A percentile compares a stretch with the other conserved stretches of the same genome.
These are phyloP conservation scores for Phymatocera aterrima DNA, from an alignment of 2,888 invertebrate genomes.

Conservation along the genomic window DNA sequence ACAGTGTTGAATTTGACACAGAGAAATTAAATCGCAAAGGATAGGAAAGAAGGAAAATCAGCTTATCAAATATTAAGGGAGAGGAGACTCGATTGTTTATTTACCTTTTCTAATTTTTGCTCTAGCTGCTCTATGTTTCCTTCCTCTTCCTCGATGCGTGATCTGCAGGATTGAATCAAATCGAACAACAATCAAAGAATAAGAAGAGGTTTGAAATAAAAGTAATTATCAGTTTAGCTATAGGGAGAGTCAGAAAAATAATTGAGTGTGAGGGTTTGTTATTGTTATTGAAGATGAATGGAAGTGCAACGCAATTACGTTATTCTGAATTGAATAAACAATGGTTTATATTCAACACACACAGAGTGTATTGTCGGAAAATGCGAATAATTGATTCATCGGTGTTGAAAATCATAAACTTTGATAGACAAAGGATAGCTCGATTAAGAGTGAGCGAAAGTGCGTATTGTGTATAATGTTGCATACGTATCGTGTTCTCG, in stretches of 20 bases:
- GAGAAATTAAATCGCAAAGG: background rate
- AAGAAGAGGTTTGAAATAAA: background rate
- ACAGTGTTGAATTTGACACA: background rate
- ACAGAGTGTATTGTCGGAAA: background rate
- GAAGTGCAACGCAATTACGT: no score
- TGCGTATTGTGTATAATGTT: no score
- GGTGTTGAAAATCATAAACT: background rate
- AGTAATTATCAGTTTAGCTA: background rate
- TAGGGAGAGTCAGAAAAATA: background rate
- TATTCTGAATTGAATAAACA: background rate
- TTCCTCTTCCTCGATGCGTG: constrained; percentile 91
- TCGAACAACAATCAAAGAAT: background rate
- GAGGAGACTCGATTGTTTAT: background rate
- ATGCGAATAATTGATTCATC: background rate
- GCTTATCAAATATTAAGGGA: background rate
- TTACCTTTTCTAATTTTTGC: constrained; percentile 91
- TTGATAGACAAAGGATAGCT: background rate
- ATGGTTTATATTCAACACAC: background rate
- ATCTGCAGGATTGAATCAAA: constrained; percentile 77
- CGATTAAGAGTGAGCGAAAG: background rate
- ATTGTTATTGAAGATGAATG: no score
- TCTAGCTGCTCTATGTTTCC: constrained; percentile 91
- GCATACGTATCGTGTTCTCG: no score
- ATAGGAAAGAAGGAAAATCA: background rate
- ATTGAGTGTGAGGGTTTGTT: background rate